A percentile compares a stretch with the other conserved stretches of the same genome.
These are phyloP conservation scores for Agonopterix subpropinquella DNA, from an alignment of 2,888 invertebrate genomes.

Conservation along the genomic window DNA sequence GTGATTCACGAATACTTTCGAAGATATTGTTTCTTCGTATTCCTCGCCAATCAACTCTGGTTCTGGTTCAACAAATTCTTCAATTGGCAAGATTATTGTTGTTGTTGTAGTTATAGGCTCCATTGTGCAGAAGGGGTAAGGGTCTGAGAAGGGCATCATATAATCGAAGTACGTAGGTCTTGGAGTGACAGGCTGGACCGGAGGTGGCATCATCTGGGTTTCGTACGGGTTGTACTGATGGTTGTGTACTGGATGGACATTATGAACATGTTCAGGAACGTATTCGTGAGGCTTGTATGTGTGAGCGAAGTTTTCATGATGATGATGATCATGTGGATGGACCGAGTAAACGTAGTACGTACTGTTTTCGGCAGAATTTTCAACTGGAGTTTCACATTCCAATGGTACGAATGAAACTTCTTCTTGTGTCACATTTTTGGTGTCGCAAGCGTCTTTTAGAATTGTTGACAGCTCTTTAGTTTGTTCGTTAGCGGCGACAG, in stretches of 20 bases:
- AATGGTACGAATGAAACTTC: constrained; percentile 23
- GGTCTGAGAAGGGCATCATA: constrained; percentile 35
- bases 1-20: constrained; percentile 50
- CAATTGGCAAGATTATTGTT: constrained; percentile 29
- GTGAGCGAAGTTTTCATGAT: constrained; percentile 17
- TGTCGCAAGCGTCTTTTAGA: constrained; percentile 38
- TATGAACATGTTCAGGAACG: constrained; percentile 23
- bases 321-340: constrained; percentile 15
- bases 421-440: constrained; percentile 30
- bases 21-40: constrained; percentile 55
- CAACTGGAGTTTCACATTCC: constrained; percentile 7
- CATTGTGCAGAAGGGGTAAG: constrained; percentile 35
- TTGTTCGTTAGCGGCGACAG: constrained; percentile 52
- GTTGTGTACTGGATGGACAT: constrained; percentile 15
- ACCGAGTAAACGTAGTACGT: constrained; percentile 28
- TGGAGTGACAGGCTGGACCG: constrained; percentile 31
- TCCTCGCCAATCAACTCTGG: constrained; percentile 58
- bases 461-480: constrained; percentile 50
- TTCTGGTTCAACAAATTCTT: constrained; percentile 39
- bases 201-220: constrained; percentile 32
- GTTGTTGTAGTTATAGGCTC: constrained; percentile 40
- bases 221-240: constrained; percentile 33
- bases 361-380: constrained; percentile 19
- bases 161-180: constrained; percentile 52
- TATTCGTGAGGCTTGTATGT: constrained; percentile 19